These are phyloP conservation scores for Diuraphis noxia DNA, from an alignment of 1,140 invertebrate genomes.

Conservation along the genomic window DNA sequence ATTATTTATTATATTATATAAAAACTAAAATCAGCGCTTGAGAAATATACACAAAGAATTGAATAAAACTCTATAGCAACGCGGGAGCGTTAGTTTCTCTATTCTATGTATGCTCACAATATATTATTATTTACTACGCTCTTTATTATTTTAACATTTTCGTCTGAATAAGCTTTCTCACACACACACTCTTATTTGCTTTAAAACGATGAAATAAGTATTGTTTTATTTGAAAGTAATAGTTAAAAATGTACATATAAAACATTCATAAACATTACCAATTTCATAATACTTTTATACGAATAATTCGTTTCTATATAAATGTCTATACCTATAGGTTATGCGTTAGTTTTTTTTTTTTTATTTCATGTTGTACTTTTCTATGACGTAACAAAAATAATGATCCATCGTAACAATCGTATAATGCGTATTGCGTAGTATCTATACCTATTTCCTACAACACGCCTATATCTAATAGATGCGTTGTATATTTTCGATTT, in stretches of 20 bases:
- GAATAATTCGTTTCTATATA: background rate
- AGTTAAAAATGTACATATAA: background rate
- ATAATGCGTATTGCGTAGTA: background rate
- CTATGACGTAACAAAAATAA: background rate
- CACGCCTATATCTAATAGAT: background rate
- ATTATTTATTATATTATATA: background rate
- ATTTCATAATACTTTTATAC: background rate
- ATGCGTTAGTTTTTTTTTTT: background rate
- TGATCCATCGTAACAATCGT: background rate
- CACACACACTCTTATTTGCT: too few species aligned
- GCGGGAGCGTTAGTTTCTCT: background rate
- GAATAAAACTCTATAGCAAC: background rate
- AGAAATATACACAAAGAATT: background rate
- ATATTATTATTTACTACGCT: background rate
- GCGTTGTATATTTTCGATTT: background rate
- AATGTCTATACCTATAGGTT: background rate
- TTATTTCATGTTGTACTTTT: background rate
- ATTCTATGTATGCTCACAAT: background rate
- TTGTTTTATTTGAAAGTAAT: background rate
- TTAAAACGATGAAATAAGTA: background rate
- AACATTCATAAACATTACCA: background rate
- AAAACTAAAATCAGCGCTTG: background rate
- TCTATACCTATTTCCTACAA: background rate
- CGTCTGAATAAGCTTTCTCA: background rate
- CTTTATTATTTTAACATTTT: background rate